A percentile compares a stretch with the other conserved stretches of the same genome.
These are phyloP conservation scores for Lepus oiostolus DNA, from an alignment of 2,797 vertebrate species.

Conservation along the genomic window DNA sequence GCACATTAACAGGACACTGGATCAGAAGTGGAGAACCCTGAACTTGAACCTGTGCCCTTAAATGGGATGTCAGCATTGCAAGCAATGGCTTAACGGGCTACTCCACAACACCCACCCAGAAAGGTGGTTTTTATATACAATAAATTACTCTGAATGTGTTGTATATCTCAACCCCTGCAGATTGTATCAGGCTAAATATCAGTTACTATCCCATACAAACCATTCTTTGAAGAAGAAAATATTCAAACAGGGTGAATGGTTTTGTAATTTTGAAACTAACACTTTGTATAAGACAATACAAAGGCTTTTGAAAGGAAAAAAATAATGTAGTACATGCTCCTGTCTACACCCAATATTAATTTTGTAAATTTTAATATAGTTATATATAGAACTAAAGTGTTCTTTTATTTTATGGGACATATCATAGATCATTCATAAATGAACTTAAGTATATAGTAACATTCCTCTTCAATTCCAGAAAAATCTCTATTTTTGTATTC, in stretches of 20 bases:
- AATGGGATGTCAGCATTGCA: too few species aligned
- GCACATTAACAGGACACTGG: too few species aligned
- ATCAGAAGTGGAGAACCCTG: too few species aligned
- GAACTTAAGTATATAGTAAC: neutral
- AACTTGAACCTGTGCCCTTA: too few species aligned
- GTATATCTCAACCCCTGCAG: slow-evolving; percentile 65
- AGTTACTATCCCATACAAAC: slow-evolving; percentile 61
- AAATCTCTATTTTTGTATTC: neutral
- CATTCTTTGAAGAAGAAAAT: slow-evolving; percentile 55
- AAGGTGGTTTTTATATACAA: too few species aligned
- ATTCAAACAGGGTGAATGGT: slow-evolving; percentile 72
- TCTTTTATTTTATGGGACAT: slow-evolving; percentile 34
- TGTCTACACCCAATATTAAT: neutral
- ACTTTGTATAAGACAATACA: slow-evolving; percentile 53
- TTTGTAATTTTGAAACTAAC: slow-evolving; percentile 75
- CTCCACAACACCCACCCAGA: too few species aligned
- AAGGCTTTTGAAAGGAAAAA: slow-evolving; percentile 50
- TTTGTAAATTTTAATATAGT: slow-evolving; percentile 24
- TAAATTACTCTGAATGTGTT: neutral
- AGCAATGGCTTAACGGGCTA: too few species aligned
- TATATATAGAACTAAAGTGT: slow-evolving; percentile 18
- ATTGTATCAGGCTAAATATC: slow-evolving; percentile 73
- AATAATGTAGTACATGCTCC: neutral
- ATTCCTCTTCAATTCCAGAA: neutral
- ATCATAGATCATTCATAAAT: neutral